These are phyloP conservation scores for Botrylloides violaceus DNA, from an alignment of 23 tunicate genomes.

Conservation along the genomic window DNA sequence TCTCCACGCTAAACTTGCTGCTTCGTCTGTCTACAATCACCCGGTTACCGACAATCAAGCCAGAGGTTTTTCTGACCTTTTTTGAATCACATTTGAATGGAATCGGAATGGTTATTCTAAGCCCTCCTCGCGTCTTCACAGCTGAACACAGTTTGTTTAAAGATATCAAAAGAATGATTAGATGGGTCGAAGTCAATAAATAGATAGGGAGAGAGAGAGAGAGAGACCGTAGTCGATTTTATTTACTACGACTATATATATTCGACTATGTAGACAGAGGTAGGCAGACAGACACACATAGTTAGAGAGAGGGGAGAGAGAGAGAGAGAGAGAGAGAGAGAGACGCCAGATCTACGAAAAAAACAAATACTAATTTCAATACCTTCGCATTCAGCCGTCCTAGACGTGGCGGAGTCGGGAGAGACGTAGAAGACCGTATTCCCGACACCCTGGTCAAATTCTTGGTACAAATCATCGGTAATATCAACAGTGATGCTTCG, in stretches of 20 bases:
- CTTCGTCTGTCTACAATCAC: not conserved
- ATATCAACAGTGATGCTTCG: constrained; percentile 12
- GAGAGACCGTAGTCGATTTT: too few relatives aligned
- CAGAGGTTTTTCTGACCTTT: not conserved
- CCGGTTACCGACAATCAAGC: not conserved
- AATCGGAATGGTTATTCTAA: constrained; percentile 5
- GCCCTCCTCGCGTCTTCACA: not conserved
- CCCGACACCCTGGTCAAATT: constrained; percentile 33
- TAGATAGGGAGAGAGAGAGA: too few relatives aligned
- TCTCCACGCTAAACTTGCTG: constrained; percentile 20
- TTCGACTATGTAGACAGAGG: too few relatives aligned
- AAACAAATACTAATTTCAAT: too few relatives aligned
- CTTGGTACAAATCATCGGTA: constrained; percentile 16
- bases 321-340: too few relatives aligned
- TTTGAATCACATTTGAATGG: constrained; percentile 13
- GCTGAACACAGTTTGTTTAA: too few relatives aligned
- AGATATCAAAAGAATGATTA: too few relatives aligned
- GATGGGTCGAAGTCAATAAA: too few relatives aligned
- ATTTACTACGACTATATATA: too few relatives aligned
- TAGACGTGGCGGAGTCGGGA: not conserved
- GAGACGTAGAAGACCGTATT: constrained; percentile 28
- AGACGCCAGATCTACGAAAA: too few relatives aligned
- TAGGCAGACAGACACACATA: too few relatives aligned
- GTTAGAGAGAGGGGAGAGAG: too few relatives aligned
- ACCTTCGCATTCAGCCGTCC: not conserved